Percentiles rank a stretch among this genome's conserved stretches.
phyloP scores from a whole-genome alignment of 2,113 vertebrate genomes.

The Petroica traversi region DNA sequence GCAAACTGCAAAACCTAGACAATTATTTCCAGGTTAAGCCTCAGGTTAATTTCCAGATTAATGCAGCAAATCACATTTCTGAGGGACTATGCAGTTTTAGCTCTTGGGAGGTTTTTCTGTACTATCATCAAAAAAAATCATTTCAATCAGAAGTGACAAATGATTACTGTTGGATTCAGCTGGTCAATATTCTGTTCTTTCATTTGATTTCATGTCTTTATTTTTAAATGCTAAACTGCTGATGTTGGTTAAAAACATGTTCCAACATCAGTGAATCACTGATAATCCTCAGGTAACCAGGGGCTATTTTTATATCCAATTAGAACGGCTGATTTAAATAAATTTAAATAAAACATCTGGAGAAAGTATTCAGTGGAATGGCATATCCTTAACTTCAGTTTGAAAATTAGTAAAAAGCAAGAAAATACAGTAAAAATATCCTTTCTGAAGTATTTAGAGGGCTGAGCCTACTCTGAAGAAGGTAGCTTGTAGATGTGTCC shows the following conservation, averaged over 20 bases:
- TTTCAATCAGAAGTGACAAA: neutral
- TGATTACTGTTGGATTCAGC: neutral
- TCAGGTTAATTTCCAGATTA: neutral
- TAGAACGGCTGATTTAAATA: neutral
- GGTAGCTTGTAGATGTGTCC: neutral
- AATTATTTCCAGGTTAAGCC: neutral
- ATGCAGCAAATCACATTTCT: neutral
- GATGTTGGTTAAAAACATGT: conserved; percentile 20
- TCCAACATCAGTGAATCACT: neutral
- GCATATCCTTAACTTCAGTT: neutral
- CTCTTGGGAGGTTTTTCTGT: neutral
- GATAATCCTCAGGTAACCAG: neutral
- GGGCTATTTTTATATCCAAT: neutral
- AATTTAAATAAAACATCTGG: neutral
- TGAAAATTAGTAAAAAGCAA: neutral
- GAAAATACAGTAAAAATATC: neutral
- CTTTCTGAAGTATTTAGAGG: neutral
- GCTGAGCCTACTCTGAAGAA: neutral
- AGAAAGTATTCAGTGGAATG: neutral
- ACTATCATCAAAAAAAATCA: neutral
- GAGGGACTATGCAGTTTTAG: neutral
- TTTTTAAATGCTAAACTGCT: conserved; percentile 1
- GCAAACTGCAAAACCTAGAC: neutral
- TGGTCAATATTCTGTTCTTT: conserved; percentile 15
- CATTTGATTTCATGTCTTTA: conserved; percentile 2